These are phyloP conservation scores for Drosophila macrothrix DNA, from an alignment of 2,888 invertebrate genomes.

Conservation along the genomic window DNA sequence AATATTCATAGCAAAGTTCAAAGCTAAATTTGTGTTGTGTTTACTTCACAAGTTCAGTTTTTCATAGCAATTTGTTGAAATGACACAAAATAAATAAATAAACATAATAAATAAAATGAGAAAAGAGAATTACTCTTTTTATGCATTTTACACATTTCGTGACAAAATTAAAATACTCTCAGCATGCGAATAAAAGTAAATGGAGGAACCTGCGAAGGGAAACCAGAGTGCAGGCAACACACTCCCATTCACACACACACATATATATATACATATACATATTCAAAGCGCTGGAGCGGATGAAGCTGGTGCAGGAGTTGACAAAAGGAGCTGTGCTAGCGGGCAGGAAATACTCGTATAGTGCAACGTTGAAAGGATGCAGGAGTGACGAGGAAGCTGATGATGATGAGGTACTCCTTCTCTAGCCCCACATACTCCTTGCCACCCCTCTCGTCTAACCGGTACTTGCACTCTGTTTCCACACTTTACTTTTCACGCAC, in stretches of 20 bases:
- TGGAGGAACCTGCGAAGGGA: conserved; percentile 6
- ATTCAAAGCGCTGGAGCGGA: conserved; percentile 34
- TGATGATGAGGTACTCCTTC: not conserved
- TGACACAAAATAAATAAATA: not conserved
- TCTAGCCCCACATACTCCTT: not conserved
- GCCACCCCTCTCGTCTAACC: not conserved
- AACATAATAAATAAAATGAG: not conserved
- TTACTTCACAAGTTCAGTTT: not conserved
- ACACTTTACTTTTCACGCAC: conserved; percentile 66
- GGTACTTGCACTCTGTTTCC: conserved; percentile 69
- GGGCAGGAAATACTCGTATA: conserved; percentile 18
- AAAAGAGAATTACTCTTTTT: not conserved
- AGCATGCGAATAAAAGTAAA: conserved; percentile 1
- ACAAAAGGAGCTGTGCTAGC: conserved; percentile 17
- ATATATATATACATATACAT: not conserved
- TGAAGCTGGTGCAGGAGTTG: conserved; percentile 18
- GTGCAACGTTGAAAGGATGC: conserved; percentile 37
- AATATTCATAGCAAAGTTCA: not conserved
- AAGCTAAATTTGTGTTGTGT: too few species aligned
- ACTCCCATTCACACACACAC: conserved; percentile 7
- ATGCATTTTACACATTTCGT: not conserved
- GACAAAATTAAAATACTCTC: not conserved
- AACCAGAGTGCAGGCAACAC: conserved; percentile 4
- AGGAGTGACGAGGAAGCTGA: conserved; percentile 30
- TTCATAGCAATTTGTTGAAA: not conserved